Evolutionary conservation across 1,140 invertebrate species (phyloP).

Genomic region (Aethina tumida): DNA sequence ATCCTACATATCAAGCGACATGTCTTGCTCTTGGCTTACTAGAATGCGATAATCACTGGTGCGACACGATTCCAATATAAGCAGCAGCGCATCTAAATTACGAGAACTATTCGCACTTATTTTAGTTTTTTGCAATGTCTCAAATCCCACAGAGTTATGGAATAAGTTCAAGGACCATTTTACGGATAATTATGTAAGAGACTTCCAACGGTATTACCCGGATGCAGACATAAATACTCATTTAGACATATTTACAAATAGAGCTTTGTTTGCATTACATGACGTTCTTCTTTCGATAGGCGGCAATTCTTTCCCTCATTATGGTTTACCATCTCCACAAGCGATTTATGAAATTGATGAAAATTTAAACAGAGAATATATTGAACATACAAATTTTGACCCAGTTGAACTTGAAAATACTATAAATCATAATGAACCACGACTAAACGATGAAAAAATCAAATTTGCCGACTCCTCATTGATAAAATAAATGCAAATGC

Average conservation of each 20-base stretch:
- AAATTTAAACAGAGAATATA: not conserved
- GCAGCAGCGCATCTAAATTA: slow-evolving; percentile 2
- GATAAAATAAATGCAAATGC: slow-evolving; percentile 32
- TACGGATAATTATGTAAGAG: not conserved
- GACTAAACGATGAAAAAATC: slow-evolving; percentile 33
- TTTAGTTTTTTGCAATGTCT: slow-evolving; percentile 11
- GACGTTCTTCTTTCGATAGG: not conserved
- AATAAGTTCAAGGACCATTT: slow-evolving; percentile 10
- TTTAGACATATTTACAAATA: not conserved
- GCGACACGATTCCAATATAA: slow-evolving; percentile 6
- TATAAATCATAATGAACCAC: slow-evolving; percentile 30
- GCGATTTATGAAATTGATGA: too few species aligned
- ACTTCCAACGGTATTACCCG: not conserved
- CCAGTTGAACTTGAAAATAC: not conserved
- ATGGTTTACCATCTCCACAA: not conserved
- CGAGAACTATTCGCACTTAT: slow-evolving; percentile 12
- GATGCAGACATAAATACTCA: not conserved
- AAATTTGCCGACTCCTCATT: slow-evolving; percentile 28
- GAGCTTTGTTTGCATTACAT: not conserved
- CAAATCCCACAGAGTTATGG: slow-evolving; percentile 10
- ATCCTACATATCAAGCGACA: not conserved
- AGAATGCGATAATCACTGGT: slow-evolving; percentile 6
- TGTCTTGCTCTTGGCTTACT: not conserved
- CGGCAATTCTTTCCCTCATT: not conserved
- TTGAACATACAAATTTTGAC: not conserved